These are phyloP conservation scores for Xylocopa sonorina DNA, from an alignment of 1,140 invertebrate species.

Conservation along the genomic window DNA sequence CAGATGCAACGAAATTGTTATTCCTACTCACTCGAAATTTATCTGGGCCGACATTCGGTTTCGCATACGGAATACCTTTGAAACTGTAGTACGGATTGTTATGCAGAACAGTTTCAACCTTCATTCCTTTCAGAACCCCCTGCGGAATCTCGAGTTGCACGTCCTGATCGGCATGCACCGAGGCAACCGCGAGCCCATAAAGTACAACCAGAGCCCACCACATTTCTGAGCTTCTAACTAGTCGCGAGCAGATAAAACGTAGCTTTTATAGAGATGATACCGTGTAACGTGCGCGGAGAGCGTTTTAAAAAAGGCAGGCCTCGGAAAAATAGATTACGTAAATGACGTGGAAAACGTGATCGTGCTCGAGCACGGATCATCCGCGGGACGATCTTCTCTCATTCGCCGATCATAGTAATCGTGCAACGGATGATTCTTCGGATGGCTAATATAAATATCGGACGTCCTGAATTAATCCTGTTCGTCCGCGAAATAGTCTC, in stretches of 20 bases:
- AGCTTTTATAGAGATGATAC: slow-evolving; percentile 16
- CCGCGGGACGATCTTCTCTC: not conserved
- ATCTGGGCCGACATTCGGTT: slow-evolving; percentile 85
- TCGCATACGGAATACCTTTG: slow-evolving; percentile 85
- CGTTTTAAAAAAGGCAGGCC: not conserved
- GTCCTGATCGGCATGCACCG: slow-evolving; percentile 63
- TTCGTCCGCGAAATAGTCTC: not conserved
- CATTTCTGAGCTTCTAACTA: slow-evolving; percentile 60
- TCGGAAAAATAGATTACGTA: slow-evolving; percentile 27
- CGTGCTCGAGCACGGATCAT: not conserved
- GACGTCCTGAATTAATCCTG: slow-evolving; percentile 25
- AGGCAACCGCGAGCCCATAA: slow-evolving; percentile 53
- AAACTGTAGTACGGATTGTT: slow-evolving; percentile 81
- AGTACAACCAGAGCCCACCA: slow-evolving; percentile 60
- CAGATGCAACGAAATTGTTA: no score
- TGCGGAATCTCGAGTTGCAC: slow-evolving; percentile 72
- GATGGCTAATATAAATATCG: not conserved
- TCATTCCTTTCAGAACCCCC: slow-evolving; percentile 73
- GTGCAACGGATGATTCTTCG: slow-evolving; percentile 6
- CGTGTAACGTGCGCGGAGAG: not conserved
- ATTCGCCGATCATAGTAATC: not conserved
- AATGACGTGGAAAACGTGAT: not conserved
- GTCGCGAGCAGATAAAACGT: not conserved
- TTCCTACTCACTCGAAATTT: slow-evolving; percentile 84
- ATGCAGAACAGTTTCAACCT: slow-evolving; percentile 64